Conservation (phyloP, 2,797 vertebrate species). For the Saxicola maurus region DNA sequence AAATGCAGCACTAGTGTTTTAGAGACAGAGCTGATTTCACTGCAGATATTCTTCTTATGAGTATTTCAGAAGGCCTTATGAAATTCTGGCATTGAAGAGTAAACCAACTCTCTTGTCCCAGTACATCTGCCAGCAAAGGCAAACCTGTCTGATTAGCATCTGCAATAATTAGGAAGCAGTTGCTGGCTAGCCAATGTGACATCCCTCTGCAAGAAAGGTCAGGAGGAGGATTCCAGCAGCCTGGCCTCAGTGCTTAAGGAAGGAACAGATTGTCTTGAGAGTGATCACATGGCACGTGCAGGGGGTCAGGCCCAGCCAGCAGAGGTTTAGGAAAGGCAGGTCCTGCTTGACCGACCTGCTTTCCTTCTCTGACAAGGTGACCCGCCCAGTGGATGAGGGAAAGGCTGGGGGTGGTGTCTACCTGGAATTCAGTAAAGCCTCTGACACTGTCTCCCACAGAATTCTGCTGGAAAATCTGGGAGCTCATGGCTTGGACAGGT, state of each 20-base stretch:
- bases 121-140: not conserved
- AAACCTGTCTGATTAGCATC: not conserved
- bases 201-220: not conserved
- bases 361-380: not conserved
- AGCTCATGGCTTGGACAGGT: not conserved
- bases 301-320: not conserved
- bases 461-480: not conserved
- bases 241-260: not conserved
- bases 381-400: not conserved
- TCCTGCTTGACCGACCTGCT: not conserved
- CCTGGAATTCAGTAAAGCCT: not conserved
- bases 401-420: not conserved
- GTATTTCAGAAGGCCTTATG: not conserved
- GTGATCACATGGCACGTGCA: not conserved
- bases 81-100: not conserved
- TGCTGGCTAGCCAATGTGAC: not conserved
- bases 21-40: not conserved
- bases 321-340: not conserved
- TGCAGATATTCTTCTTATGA: not conserved
- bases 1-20: not conserved
- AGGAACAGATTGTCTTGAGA: not conserved
- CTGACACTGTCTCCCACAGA: not conserved
- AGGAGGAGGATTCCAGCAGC: not conserved
- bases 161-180: not conserved
- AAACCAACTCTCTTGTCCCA: not conserved